These are phyloP conservation scores for Lottia scabra DNA, from an alignment of 2,888 invertebrate genomes.

Conservation along the genomic window DNA sequence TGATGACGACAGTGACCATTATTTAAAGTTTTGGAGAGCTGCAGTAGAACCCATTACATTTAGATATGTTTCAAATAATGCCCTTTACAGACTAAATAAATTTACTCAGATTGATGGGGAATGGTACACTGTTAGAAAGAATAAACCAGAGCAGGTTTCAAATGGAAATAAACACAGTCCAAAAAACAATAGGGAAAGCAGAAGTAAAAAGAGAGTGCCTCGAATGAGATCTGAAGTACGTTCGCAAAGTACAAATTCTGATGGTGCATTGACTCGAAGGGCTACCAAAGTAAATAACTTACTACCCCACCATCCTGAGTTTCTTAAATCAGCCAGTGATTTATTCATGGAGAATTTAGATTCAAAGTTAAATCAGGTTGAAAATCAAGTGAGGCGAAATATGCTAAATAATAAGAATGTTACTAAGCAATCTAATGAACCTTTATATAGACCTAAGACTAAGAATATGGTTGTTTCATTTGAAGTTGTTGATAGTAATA, in stretches of 20 bases:
- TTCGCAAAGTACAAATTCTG: constrained; percentile 35
- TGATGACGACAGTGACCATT: constrained; percentile 41
- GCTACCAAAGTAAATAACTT: constrained; percentile 29
- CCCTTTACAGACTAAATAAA: constrained; percentile 54
- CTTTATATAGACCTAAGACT: neutral
- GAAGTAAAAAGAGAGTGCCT: constrained; percentile 48
- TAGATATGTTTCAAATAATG: constrained; percentile 57
- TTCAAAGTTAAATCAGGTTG: constrained; percentile 42
- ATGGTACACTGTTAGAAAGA: constrained; percentile 41
- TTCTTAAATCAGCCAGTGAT: constrained; percentile 50
- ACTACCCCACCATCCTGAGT: constrained; percentile 27
- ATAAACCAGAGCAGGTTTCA: constrained; percentile 40
- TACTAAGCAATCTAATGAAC: neutral
- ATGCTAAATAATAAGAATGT: neutral
- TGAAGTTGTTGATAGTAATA: neutral
- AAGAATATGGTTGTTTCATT: neutral
- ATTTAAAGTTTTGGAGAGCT: constrained; percentile 51
- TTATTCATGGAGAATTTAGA: constrained; percentile 55
- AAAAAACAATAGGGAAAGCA: constrained; percentile 8
- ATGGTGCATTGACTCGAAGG: constrained; percentile 29
- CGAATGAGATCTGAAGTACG: constrained; percentile 36
- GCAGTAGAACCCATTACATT: constrained; percentile 60
- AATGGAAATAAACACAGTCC: constrained; percentile 36
- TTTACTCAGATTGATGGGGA: constrained; percentile 45
- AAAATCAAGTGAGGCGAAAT: constrained; percentile 49